phyloP scores from a whole-genome alignment of 2,888 invertebrate genomes.

The Lottia gigantea region DNA sequence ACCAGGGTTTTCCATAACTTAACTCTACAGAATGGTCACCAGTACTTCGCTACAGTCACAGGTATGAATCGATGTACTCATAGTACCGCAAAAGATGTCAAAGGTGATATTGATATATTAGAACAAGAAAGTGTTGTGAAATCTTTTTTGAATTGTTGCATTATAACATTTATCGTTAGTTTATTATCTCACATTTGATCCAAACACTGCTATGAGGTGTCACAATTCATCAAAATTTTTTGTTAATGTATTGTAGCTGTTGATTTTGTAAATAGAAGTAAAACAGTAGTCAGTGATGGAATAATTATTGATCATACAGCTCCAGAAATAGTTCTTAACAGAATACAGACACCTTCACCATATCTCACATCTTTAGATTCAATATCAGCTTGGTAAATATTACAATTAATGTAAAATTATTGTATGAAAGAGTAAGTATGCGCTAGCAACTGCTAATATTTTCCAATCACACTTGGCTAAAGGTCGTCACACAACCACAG shows the following conservation, averaged over 20 bases:
- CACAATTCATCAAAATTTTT: too few relatives aligned
- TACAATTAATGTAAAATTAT: too few relatives aligned
- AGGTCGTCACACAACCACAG: too few relatives aligned
- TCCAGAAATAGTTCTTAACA: conserved; percentile 10
- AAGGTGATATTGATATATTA: not conserved
- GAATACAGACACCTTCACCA: conserved; percentile 4
- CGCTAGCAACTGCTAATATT: too few relatives aligned
- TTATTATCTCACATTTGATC: too few relatives aligned
- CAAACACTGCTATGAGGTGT: too few relatives aligned
- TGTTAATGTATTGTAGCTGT: conserved; percentile 8
- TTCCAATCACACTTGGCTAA: too few relatives aligned
- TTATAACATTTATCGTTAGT: too few relatives aligned
- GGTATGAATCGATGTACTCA: conserved; percentile 27
- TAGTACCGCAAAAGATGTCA: too few relatives aligned
- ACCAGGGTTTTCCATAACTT: conserved; percentile 36
- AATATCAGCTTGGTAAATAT: not conserved
- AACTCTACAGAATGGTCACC: conserved; percentile 38
- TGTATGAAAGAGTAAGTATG: too few relatives aligned
- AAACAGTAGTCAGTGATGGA: conserved; percentile 10
- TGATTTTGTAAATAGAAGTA: conserved; percentile 18
- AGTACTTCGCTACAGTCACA: conserved; percentile 40
- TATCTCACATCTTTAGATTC: conserved; percentile 9
- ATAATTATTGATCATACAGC: conserved; percentile 19
- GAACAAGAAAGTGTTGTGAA: too few relatives aligned
- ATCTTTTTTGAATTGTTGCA: too few relatives aligned